These are phyloP conservation scores for Dromas ardeola DNA, from an alignment of 2,113 vertebrate species.

Conservation along the genomic window DNA sequence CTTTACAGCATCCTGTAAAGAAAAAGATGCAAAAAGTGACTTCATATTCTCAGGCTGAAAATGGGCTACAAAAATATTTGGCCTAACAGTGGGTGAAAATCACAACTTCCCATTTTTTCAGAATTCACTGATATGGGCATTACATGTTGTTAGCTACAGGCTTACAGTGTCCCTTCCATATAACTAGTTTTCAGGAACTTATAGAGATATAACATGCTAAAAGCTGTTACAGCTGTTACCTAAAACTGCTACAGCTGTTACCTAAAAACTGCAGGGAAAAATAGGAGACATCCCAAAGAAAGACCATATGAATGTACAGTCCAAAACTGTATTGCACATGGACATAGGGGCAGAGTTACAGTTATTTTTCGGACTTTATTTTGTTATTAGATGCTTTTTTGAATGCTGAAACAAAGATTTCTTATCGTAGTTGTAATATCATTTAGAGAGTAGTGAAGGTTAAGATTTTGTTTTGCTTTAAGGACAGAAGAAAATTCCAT, in stretches of 20 bases:
- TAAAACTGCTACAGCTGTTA: background rate
- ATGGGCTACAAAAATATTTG: background rate
- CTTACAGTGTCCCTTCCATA: background rate
- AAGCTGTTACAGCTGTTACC: background rate
- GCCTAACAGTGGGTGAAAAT: background rate
- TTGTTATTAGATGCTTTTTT: background rate
- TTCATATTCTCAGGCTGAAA: background rate
- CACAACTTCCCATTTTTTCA: background rate
- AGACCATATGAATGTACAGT: background rate
- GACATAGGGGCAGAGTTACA: background rate
- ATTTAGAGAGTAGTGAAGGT: background rate
- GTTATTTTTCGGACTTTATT: background rate
- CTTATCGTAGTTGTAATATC: background rate
- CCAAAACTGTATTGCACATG: background rate
- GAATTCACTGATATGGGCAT: background rate
- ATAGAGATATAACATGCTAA: background rate
- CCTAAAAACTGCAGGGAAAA: background rate
- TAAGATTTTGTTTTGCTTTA: conserved; percentile 38
- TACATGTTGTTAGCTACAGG: background rate
- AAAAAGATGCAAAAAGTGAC: background rate
- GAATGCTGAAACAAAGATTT: background rate
- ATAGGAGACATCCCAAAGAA: background rate
- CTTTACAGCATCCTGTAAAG: background rate
- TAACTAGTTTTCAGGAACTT: background rate
- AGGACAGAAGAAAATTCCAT: conserved; percentile 43